Evolutionary conservation across 2,797 vertebrate species (phyloP).

Genomic region (Amblyopsis hoosieri): DNA sequence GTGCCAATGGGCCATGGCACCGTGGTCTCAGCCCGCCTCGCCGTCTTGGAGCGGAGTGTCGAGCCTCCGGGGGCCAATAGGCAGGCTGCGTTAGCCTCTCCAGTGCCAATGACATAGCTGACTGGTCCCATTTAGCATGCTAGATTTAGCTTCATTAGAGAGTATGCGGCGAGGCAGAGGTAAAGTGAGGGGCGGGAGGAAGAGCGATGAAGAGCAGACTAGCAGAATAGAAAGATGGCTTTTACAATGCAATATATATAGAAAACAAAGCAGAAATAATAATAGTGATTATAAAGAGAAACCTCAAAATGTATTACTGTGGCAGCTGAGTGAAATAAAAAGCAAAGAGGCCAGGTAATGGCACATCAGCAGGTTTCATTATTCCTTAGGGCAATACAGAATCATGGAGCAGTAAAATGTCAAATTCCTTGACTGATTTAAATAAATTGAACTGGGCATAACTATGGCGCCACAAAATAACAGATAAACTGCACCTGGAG

Average conservation of each 20-base stretch:
- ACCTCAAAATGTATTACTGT: constrained; percentile 56
- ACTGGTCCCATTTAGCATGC: constrained; percentile 84
- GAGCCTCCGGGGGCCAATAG: constrained; percentile 66
- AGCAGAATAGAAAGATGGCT: constrained; percentile 35
- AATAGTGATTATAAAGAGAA: constrained; percentile 10
- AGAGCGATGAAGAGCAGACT: constrained; percentile 16
- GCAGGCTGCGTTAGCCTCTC: constrained; percentile 60
- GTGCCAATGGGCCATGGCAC: too few relatives aligned
- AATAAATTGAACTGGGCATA: constrained; percentile 6
- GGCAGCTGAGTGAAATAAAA: constrained; percentile 54
- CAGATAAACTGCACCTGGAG: background rate
- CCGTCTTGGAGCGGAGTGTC: constrained; percentile 58
- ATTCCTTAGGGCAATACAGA: constrained; percentile 2
- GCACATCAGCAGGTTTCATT: constrained; percentile 19
- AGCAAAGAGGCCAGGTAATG: constrained; percentile 25
- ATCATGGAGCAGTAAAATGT: constrained; percentile 11
- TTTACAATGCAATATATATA: constrained; percentile 37
- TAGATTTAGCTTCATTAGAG: constrained; percentile 84
- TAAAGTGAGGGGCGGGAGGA: constrained; percentile 74
- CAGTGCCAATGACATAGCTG: constrained; percentile 82
- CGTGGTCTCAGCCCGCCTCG: constrained; percentile 45
- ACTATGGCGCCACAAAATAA: background rate
- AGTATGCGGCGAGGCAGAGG: constrained; percentile 72
- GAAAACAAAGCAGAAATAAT: constrained; percentile 34
- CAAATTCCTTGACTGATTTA: background rate